phyloP scores from a whole-genome alignment of 2,888 invertebrate species.

The Anaspis maculata region DNA sequence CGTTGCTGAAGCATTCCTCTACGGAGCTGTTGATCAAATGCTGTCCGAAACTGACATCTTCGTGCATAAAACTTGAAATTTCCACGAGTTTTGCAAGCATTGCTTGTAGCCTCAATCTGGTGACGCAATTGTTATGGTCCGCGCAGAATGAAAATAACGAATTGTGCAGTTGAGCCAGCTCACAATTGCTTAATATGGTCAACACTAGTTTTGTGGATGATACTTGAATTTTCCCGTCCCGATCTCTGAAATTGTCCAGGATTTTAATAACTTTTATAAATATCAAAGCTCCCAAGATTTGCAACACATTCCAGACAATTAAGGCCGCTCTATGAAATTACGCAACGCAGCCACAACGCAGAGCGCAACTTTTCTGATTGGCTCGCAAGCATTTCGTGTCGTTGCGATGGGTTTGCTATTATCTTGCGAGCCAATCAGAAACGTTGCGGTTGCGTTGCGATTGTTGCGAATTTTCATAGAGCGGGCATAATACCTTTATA shows the following conservation, averaged over 20 bases:
- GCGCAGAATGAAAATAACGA: constrained; percentile 63
- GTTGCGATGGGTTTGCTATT: too few species aligned
- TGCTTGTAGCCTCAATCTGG: constrained; percentile 52
- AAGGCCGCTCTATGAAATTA: too few species aligned
- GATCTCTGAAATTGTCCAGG: constrained; percentile 1
- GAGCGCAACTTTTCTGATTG: too few species aligned
- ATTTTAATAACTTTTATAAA: background rate
- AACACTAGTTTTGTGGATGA: constrained; percentile 61
- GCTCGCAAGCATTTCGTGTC: too few species aligned
- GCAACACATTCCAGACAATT: too few species aligned
- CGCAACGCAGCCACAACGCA: too few species aligned
- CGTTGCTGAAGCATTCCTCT: constrained; percentile 65
- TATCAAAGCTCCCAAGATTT: too few species aligned
- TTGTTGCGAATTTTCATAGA: too few species aligned
- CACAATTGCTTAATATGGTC: constrained; percentile 57
- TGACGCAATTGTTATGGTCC: constrained; percentile 68
- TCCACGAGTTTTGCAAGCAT: constrained; percentile 56
- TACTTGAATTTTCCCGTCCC: constrained; percentile 48
- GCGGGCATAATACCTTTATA: too few species aligned
- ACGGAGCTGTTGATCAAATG: constrained; percentile 57
- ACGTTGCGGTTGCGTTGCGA: too few species aligned
- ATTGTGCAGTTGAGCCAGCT: constrained; percentile 53
- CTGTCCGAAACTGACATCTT: constrained; percentile 53
- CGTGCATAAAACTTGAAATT: constrained; percentile 54
- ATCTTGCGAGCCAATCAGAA: too few species aligned